Evolutionary conservation across 2,888 invertebrate species (phyloP), one percentile per base, ranked within the genome.

Genomic region (Drosophila nr. medialis): DNA sequence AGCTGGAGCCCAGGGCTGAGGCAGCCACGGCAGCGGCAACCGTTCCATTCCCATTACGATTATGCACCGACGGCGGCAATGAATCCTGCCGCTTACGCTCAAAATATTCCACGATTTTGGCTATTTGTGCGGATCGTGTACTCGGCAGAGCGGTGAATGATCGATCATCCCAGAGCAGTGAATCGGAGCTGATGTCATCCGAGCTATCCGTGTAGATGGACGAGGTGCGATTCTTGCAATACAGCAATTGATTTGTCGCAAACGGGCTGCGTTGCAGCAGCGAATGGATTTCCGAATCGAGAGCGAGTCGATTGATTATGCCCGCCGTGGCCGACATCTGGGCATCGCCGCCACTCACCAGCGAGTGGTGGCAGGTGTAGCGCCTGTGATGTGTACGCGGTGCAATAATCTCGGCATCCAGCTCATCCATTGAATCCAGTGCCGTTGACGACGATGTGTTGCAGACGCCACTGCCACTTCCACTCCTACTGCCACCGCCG

Each of bases 181-280:
- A 94, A 92, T 97, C 97, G 1, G 96, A 96, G 68, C 96, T 96
- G 60, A 97, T 95, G 92, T 97, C 97, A 92, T 97, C 97, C 50
- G 96, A 96, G 90, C 97, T 97, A 92, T 97, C 97, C 2, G 97
- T 97, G 93, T 96, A 97, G 65, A 97, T 96, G 79, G 97, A 97
- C 63, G 96, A 96, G 45, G 96, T 95, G 73, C 96, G 94, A 92
- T 95, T 95, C 88, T 95, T 94, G 65, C 94, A 94, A 68, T 94
- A 93, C 48, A 95, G 93, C 59, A 95, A 87, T 75, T 95, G 95
- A 83, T 94, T 94, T 15, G 93, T 92, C 36, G 93, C 92, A 64
- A 94, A 93, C 34, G 93, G 93, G 54, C 93, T 92, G 70, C 94
- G 93, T 63, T 93, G 93, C 58, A 94, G 91, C 45, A 94, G 80